Evolutionary conservation across 1,140 invertebrate species (phyloP).

Genomic region (Neuroterus valhalla): DNA sequence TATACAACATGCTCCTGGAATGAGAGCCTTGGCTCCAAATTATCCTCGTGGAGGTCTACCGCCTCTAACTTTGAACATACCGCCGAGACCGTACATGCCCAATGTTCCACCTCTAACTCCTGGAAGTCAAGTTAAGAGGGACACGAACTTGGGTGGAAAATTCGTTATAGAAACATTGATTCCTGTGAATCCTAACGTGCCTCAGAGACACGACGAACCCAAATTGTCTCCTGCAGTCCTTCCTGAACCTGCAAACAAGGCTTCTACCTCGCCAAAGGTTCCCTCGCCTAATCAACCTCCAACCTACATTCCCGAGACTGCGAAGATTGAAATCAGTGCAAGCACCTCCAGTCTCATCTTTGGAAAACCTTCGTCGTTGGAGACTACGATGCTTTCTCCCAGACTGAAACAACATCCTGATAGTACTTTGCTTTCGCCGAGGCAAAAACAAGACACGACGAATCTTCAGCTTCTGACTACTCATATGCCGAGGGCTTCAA

Average conservation of each 20-base stretch:
- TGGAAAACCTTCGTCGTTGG: slow-evolving; percentile 55
- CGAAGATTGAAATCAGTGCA: slow-evolving; percentile 69
- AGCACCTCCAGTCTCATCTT: slow-evolving; percentile 63
- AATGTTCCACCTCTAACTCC: slow-evolving; percentile 61
- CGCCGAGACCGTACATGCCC: slow-evolving; percentile 69
- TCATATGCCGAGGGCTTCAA: slow-evolving; percentile 67
- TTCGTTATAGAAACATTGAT: slow-evolving; percentile 71
- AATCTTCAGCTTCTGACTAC: slow-evolving; percentile 66
- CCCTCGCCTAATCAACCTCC: slow-evolving; percentile 73
- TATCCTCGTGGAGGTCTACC: slow-evolving; percentile 69
- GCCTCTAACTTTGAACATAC: slow-evolving; percentile 69
- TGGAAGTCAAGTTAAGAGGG: slow-evolving; percentile 62
- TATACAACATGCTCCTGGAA: slow-evolving; percentile 71
- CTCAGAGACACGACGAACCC: slow-evolving; percentile 64
- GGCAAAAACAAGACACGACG: slow-evolving; percentile 64
- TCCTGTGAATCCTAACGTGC: slow-evolving; percentile 62
- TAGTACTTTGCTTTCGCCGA: slow-evolving; percentile 58
- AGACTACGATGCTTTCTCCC: slow-evolving; percentile 55
- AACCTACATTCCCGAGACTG: slow-evolving; percentile 72
- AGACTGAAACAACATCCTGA: slow-evolving; percentile 56
- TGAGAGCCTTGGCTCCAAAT: slow-evolving; percentile 65
- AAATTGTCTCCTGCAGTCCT: slow-evolving; percentile 69
- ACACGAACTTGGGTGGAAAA: slow-evolving; percentile 54
- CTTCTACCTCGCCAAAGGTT: slow-evolving; percentile 71
- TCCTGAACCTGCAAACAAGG: slow-evolving; percentile 67